Evolutionary conservation across 2,888 invertebrate species (phyloP).

Genomic region (Hypercompe scribonia): DNA sequence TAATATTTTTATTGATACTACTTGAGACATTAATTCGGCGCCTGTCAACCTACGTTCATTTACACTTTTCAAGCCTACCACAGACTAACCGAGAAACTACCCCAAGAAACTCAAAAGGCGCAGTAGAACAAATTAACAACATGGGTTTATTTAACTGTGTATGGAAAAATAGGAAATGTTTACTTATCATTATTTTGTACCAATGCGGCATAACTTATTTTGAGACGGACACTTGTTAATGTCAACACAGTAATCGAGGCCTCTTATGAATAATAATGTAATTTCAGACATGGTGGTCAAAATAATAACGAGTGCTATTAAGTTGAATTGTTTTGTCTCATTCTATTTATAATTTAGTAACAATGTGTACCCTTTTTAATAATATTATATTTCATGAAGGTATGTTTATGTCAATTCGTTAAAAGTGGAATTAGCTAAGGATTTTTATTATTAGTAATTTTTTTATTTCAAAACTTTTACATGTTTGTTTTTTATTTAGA

Average conservation of each 20-base stretch:
- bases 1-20: slow-evolving; percentile 31
- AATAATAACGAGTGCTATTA: slow-evolving; percentile 19
- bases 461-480: too few species aligned
- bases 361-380: slow-evolving; percentile 1
- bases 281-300: slow-evolving; percentile 41
- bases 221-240: slow-evolving; percentile 44
- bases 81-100: slow-evolving; percentile 26
- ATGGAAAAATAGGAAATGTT: slow-evolving; percentile 46
- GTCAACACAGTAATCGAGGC: slow-evolving; percentile 53
- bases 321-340: slow-evolving; percentile 25
- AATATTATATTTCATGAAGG: neutral
- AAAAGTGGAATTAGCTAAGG: neutral
- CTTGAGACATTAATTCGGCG: slow-evolving; percentile 50
- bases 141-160: slow-evolving; percentile 16
- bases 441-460: neutral
- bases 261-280: slow-evolving; percentile 37
- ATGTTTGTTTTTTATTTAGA: too few species aligned
- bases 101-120: slow-evolving; percentile 11
- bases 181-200: slow-evolving; percentile 54
- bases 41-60: slow-evolving; percentile 47
- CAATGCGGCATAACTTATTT: slow-evolving; percentile 38
- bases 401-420: neutral
- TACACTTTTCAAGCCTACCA: slow-evolving; percentile 30
- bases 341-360: slow-evolving; percentile 2
- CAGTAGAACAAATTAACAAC: slow-evolving; percentile 19